phyloP scores from a whole-genome alignment of 2,888 invertebrate genomes.

The Petrolisthes cinctipes region DNA sequence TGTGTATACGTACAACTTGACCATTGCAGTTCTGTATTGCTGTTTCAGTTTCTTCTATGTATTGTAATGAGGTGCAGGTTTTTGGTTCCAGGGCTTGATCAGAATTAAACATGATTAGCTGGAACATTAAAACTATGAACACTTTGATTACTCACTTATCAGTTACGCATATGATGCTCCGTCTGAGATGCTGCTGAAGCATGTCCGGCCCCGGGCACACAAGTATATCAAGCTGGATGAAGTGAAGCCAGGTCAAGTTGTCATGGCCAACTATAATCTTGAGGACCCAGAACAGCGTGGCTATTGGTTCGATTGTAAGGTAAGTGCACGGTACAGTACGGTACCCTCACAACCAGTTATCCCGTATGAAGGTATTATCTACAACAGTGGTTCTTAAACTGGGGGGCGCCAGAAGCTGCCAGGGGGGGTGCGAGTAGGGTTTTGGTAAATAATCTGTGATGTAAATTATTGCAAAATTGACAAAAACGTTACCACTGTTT shows the following conservation, averaged over 20 bases:
- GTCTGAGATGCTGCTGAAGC: slow-evolving; percentile 70
- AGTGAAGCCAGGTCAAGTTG: slow-evolving; percentile 75
- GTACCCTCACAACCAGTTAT: not conserved
- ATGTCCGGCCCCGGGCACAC: slow-evolving; percentile 79
- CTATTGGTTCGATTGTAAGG: slow-evolving; percentile 76
- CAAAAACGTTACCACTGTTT: not conserved
- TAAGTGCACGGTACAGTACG: slow-evolving; percentile 24
- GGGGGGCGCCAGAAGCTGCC: too few relatives aligned
- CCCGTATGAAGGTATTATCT: not conserved
- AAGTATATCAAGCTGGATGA: slow-evolving; percentile 68
- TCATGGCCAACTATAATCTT: slow-evolving; percentile 82
- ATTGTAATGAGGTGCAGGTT: too few relatives aligned
- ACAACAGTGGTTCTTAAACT: not conserved
- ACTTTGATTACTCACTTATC: slow-evolving; percentile 18
- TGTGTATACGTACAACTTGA: too few relatives aligned
- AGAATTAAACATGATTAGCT: too few relatives aligned
- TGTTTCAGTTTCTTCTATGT: too few relatives aligned
- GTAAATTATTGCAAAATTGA: too few relatives aligned
- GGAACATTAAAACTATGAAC: too few relatives aligned
- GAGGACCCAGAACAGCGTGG: slow-evolving; percentile 79
- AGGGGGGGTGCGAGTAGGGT: too few relatives aligned
- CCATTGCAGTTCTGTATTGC: too few relatives aligned
- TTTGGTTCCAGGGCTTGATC: too few relatives aligned
- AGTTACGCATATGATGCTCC: slow-evolving; percentile 66
- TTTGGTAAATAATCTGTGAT: too few relatives aligned